Evolutionary conservation across 2,797 vertebrate genomes (phyloP), one percentile per base, ranked within the genome.

Genomic region (Phrynocephalus forsythii): DNA sequence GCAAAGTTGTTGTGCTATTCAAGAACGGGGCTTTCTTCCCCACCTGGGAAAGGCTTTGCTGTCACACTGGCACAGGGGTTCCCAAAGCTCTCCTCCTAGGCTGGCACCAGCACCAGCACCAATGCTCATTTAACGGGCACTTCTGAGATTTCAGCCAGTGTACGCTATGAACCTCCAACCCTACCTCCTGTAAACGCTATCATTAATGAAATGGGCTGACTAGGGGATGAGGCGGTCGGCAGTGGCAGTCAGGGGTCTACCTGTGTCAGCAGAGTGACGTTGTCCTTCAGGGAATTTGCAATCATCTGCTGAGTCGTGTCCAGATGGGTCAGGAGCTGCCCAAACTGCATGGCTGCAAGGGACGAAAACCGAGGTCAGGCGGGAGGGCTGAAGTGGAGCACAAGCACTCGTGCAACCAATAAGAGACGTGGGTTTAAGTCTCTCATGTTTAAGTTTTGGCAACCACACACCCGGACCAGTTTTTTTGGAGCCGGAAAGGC

Each of bases 301-400:
- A 99, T 98, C 97, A 98, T 98, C 95, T 99, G 98, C 95, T 99
- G 98, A 7, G 98, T 99, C 63, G 98, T 98, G 94, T 99, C 98
- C 96, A 99, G 95, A 91, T 99, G 98, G 90, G 98, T 98, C 92
- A 99, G 96, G 89, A 99, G 97, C 95, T 98, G 98, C n/a, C 98
- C 98, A 72, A 99, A 99, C 96, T 98, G 98, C 97, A 98, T 98
- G 83, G 98, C 98, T 99, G 91, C 11, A 88, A 88, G 75, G 67
- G 1, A 86, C 3, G 67, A 84, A 22, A 79, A 72, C 75, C 44
- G 2, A 89, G 82, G 28, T 72, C 56, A 83, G 26, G 13, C 6
- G 8, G 22, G 22, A 18, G 20, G 33, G 24, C 48, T 69, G 66
- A 6, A 72, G 50, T 60, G 76, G 60, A 87, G 67, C 44, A 56